Evolutionary conservation across 2,888 invertebrate species (phyloP), one percentile per base, ranked within the genome.

Genomic region (Aromia moschata): DNA sequence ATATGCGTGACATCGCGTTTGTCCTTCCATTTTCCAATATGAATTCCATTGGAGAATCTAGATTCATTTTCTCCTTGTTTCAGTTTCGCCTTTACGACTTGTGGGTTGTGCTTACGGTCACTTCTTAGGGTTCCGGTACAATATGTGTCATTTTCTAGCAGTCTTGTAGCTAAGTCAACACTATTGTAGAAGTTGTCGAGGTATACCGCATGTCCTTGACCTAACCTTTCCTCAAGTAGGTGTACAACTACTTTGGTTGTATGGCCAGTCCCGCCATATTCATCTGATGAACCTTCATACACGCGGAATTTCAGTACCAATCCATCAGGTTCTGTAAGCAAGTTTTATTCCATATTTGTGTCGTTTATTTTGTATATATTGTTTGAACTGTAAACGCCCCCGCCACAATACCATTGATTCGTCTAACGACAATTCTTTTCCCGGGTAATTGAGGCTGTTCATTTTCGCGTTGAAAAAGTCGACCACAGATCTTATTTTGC

Each of bases 51-150:
- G 36, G 47, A 47, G 18, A 47, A 47, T 9, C 49, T 9, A n/a
- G 16, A 45, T 36, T 43, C 20, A 11, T 37, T 45, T 45, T 37
- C 38, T 53, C 18, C 49, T 45, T 41, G 46, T 45, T 41, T 44
- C n/a, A 44, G 15, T 40, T 36, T 52, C 25, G 54, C 43, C 11
- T 40, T 16, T 41, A 47, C 55, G 16, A 56, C 54, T 58, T 62
- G 25, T 40, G 49, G 60, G 33, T 53, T 56, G 20, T 61, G 16
- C 36, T 64, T 56, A 18, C 52, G 38, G 47, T 61, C 58, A 46
- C 12, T 53, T 33, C 54, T 44, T 38, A 60, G 38, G 5, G 68
- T 70, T 11, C 70, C 70, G 1, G 65, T 66, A 16, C 45, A 62
- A 45, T 67, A 63, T 0, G 64, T 71, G 54, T 66, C 56, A 14